These are phyloP conservation scores for Puffinus mauretanicus DNA, from an alignment of 2,113 vertebrate species.

Conservation along the genomic window DNA sequence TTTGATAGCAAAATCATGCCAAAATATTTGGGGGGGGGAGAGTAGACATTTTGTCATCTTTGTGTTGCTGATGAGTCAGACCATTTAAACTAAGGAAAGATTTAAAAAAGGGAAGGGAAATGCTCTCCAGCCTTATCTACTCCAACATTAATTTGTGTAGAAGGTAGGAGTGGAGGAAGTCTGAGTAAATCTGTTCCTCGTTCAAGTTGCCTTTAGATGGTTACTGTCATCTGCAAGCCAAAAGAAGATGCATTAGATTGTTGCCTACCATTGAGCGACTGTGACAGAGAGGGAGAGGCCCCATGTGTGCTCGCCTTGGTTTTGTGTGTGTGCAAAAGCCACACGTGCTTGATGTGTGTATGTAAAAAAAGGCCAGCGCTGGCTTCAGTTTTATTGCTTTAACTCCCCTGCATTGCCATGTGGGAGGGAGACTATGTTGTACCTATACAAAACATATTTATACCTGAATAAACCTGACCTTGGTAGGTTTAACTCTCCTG, in stretches of 20 bases:
- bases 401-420: neutral
- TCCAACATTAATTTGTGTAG: constrained; percentile 34
- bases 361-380: neutral
- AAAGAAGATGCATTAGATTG: neutral
- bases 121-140: constrained; percentile 33
- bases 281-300: neutral
- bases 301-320: accelerated
- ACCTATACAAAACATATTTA: neutral
- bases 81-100: constrained; percentile 8
- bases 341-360: accelerated
- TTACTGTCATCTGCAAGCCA: neutral
- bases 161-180: constrained; percentile 48
- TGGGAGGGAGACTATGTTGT: neutral
- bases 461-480: neutral
- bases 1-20: constrained; percentile 39
- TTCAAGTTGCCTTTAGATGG: neutral
- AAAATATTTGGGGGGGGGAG: neutral
- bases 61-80: constrained; percentile 51
- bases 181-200: neutral
- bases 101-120: constrained; percentile 41
- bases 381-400: neutral
- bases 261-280: neutral
- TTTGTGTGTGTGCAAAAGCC: neutral
- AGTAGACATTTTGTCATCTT: constrained; percentile 44
- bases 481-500: neutral